Percentiles rank a stretch among this genome's conserved stretches.
Conservation (phyloP, 2,797 vertebrate species). For the Corythornis leucogaster region DNA sequence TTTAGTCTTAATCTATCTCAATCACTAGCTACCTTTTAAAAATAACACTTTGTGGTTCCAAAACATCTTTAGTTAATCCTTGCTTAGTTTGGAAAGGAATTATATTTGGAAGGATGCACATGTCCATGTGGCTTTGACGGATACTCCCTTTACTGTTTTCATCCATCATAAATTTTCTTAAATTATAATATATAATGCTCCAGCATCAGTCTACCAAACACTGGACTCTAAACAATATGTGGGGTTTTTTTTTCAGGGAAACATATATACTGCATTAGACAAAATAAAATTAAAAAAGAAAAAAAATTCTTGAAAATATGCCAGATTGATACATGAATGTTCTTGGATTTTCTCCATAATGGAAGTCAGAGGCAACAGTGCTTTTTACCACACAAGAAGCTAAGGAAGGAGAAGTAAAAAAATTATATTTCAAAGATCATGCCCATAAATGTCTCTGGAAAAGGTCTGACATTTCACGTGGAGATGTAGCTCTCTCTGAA, state of each 20-base stretch:
- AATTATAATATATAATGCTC: not conserved
- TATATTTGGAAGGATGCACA: conserved; percentile 58
- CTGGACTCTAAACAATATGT: not conserved
- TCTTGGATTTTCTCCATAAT: conserved; percentile 59
- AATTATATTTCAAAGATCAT: conserved; percentile 25
- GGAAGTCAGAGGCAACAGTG: conserved; percentile 25
- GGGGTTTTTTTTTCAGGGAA: not conserved
- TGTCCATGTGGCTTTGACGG: conserved; percentile 15
- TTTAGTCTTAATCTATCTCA: conserved; percentile 60
- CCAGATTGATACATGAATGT: conserved; percentile 55
- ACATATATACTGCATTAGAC: not conserved
- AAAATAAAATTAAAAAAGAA: not conserved
- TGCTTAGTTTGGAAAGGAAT: conserved; percentile 60
- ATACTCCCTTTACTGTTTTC: not conserved
- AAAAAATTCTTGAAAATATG: conserved; percentile 23
- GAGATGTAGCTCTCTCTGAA: not conserved
- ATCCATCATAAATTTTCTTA: not conserved
- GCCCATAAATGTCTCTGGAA: not conserved
- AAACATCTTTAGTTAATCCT: conserved; percentile 61
- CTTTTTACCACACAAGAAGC: conserved; percentile 41
- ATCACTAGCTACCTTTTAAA: conserved; percentile 59
- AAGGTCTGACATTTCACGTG: not conserved
- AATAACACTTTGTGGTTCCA: conserved; percentile 63
- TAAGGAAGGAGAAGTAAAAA: not conserved
- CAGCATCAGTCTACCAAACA: not conserved